These are phyloP conservation scores for Carpatolechia fugitivella DNA, from an alignment of 2,888 invertebrate species.

Conservation along the genomic window DNA sequence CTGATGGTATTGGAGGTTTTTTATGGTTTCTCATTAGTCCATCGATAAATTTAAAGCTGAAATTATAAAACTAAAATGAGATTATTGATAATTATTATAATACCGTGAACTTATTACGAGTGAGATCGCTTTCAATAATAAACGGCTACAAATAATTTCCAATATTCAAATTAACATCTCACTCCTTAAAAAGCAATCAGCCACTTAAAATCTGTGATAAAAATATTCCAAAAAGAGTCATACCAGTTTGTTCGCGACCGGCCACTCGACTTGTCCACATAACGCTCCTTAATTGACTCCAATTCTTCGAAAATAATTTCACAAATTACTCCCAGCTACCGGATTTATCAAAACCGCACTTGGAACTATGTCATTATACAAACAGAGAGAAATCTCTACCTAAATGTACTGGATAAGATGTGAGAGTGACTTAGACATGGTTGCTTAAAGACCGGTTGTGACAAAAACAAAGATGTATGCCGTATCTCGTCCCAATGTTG, in stretches of 20 bases:
- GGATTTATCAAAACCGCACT: conserved; percentile 62
- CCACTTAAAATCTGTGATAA: conserved; percentile 8
- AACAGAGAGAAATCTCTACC: not conserved
- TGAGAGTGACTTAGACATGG: conserved; percentile 45
- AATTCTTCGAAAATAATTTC: conserved; percentile 79
- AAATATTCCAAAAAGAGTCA: conserved; percentile 21
- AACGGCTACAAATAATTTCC: not conserved
- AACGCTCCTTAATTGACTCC: conserved; percentile 65
- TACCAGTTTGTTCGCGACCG: conserved; percentile 5
- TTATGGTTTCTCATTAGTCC: no score
- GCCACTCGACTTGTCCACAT: conserved; percentile 22
- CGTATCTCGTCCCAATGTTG: conserved; percentile 40
- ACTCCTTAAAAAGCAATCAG: not conserved
- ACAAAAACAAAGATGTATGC: conserved; percentile 47
- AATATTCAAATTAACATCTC: conserved; percentile 7
- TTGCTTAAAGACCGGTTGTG: conserved; percentile 44
- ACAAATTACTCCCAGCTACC: conserved; percentile 78
- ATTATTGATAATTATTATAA: no score
- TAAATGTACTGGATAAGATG: not conserved
- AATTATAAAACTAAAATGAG: no score
- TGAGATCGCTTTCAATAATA: not conserved
- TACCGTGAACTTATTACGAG: not conserved
- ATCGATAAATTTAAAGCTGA: no score
- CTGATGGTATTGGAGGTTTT: no score
- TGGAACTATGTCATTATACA: conserved; percentile 48